These are phyloP conservation scores for Argyrosomus regius DNA, from an alignment of 2,797 vertebrate genomes.

Conservation along the genomic window DNA sequence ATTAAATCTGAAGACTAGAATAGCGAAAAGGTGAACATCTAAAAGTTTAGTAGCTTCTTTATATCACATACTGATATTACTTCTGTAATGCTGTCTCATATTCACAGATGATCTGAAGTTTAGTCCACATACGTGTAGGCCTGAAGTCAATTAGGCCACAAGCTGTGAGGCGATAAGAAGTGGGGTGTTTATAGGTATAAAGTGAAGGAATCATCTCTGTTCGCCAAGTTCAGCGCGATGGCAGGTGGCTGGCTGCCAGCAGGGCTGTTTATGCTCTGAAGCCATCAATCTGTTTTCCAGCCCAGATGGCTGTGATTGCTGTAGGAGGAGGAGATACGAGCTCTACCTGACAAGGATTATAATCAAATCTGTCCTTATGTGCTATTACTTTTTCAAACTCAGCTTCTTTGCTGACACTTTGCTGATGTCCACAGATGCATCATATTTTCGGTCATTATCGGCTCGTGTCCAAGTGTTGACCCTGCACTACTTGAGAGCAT, in stretches of 20 bases:
- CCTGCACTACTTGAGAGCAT: neutral
- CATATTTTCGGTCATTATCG: neutral
- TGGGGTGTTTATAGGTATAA: conserved; percentile 40
- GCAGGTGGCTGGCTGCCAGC: conserved; percentile 61
- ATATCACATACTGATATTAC: neutral
- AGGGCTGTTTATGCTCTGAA: conserved; percentile 62
- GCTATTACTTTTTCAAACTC: conserved; percentile 13
- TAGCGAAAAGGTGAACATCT: neutral
- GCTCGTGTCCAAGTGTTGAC: neutral
- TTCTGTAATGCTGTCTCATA: conserved; percentile 30
- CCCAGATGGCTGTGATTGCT: conserved; percentile 70
- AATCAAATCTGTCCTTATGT: conserved; percentile 46
- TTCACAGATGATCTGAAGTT: conserved; percentile 55
- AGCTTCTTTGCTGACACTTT: neutral
- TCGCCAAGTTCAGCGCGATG: conserved; percentile 52
- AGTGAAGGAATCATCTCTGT: conserved; percentile 57
- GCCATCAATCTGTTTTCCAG: conserved; percentile 68
- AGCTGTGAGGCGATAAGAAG: conserved; percentile 71
- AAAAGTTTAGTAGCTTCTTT: conserved; percentile 16
- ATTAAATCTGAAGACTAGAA: neutral
- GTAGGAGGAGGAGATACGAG: conserved; percentile 58
- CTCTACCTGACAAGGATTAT: conserved; percentile 63
- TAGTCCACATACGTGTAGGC: conserved; percentile 40
- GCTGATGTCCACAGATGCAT: neutral
- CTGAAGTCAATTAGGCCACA: conserved; percentile 62